Conservation (phyloP, 2,797 vertebrate species). For the Ctenopoma kingsleyae region DNA sequence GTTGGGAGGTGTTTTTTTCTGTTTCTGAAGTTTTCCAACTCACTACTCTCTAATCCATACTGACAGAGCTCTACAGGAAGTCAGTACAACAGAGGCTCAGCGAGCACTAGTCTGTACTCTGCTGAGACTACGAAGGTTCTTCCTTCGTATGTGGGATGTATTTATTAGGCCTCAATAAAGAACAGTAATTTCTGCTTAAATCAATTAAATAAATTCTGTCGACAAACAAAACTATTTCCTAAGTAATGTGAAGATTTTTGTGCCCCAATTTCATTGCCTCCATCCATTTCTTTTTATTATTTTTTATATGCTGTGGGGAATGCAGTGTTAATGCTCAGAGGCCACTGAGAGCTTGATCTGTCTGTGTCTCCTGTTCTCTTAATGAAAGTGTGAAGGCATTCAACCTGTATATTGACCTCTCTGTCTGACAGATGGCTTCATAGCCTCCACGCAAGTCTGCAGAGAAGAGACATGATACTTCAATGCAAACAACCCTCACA, state of each 20-base stretch:
- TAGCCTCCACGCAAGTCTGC: slow-evolving; percentile 35
- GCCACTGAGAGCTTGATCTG: slow-evolving; percentile 36
- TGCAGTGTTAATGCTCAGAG: slow-evolving; percentile 40
- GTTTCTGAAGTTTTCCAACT: slow-evolving; percentile 70
- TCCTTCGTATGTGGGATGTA: slow-evolving; percentile 35
- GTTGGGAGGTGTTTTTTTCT: slow-evolving; percentile 55
- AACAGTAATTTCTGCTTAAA: slow-evolving; percentile 47
- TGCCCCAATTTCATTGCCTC: slow-evolving; percentile 32
- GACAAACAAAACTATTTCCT: slow-evolving; percentile 38
- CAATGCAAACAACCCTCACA: slow-evolving; percentile 77
- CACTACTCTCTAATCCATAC: slow-evolving; percentile 71
- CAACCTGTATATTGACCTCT: slow-evolving; percentile 54
- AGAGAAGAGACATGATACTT: slow-evolving; percentile 55
- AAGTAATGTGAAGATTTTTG: slow-evolving; percentile 19
- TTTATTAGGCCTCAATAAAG: slow-evolving; percentile 69
- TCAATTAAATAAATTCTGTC: slow-evolving; percentile 45
- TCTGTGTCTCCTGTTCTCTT: slow-evolving; percentile 33
- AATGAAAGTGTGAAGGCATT: slow-evolving; percentile 52
- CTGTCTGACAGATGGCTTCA: slow-evolving; percentile 59
- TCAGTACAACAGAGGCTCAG: slow-evolving; percentile 56
- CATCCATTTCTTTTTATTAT: slow-evolving; percentile 21
- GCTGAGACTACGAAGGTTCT: slow-evolving; percentile 54
- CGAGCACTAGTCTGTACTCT: slow-evolving; percentile 64
- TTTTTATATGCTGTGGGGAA: slow-evolving; percentile 8
- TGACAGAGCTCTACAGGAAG: slow-evolving; percentile 69